A percentile compares a stretch with the other conserved stretches of the same genome.
These are phyloP conservation scores for Cataglyphis hispanica DNA, from an alignment of 1,140 invertebrate species.

Conservation along the genomic window DNA sequence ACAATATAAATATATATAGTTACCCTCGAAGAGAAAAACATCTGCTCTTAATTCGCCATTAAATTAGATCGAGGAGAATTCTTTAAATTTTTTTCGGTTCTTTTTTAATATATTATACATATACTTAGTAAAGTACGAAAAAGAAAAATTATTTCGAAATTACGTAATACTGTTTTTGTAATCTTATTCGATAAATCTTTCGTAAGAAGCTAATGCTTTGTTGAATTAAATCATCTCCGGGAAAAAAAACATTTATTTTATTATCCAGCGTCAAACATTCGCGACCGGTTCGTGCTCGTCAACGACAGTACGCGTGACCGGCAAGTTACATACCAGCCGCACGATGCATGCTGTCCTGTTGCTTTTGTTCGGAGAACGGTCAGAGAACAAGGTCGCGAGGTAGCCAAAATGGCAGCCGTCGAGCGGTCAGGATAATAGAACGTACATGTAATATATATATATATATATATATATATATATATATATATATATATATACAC, in stretches of 20 bases:
- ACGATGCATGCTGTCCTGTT: constrained; percentile 59
- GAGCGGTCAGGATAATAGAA: constrained; percentile 33
- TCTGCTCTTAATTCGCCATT: too few species aligned
- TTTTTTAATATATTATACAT: too few species aligned
- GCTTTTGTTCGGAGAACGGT: constrained; percentile 78
- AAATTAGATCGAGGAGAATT: too few species aligned
- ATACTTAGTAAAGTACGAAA: too few species aligned
- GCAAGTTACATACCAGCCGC: constrained; percentile 6
- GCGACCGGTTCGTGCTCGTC: not conserved
- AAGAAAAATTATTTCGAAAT: not conserved
- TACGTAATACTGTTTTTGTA: not conserved
- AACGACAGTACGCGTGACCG: not conserved
- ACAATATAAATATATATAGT: too few species aligned
- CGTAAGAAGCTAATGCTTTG: not conserved
- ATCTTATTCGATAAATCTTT: not conserved
- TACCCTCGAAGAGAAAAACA: too few species aligned
- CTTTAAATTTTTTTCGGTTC: too few species aligned
- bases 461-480: not conserved
- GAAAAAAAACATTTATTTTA: not conserved
- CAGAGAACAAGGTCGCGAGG: constrained; percentile 77
- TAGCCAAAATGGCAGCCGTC: constrained; percentile 71
- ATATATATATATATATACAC: too few species aligned
- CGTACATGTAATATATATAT: not conserved
- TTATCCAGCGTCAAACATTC: not conserved
- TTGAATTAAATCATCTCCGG: not conserved